Evolutionary conservation across 2,888 invertebrate genomes (phyloP), one percentile per base, ranked within the genome.

Genomic region (Melanostoma scalare): DNA sequence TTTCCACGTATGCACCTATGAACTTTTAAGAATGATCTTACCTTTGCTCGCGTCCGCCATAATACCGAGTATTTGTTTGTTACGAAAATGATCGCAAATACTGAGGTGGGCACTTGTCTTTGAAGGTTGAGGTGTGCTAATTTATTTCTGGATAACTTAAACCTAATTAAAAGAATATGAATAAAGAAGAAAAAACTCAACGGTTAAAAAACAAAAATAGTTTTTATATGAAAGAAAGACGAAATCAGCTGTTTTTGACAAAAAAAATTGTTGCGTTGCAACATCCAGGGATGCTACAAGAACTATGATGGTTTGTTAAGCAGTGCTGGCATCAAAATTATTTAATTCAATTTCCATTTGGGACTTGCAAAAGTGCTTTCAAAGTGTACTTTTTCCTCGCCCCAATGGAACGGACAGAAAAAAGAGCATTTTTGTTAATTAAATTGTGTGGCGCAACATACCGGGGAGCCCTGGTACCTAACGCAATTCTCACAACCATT

Each of bases 1-100:
- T n/a, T 5, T 48, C 1, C 30, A 53, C 3, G 31, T 52, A 0
- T n/a, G n/a, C 10, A 10, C 10, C 3, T 42, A 58, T 33, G 3
- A 56, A 44, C 38, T 68, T 8, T 6, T 56, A 0, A 9, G 0
- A 38, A 31, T 61, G 0, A 3, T 36, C 46, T 31, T 9, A 82
- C 82, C 77, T 77, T 77, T 82, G 53, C 68, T 65, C n/a, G 40
- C 6, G 10, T 77, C 82, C 36, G 82, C 52, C 82, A 82, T 82
- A 44, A 3, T 38, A n/a, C 30, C 20, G 3, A 20, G 35, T n/a
- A 42, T 53, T 61, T 33, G 9, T 42, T 42, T 48, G 50, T 20
- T 1, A 20, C 20, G 20, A 20, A 20, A 20, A 20, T 20, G 20
- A 20, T 20, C 20, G 20, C 20, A 1, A 20, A 20, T 20, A 20